Evolutionary conservation across 2,797 vertebrate genomes (phyloP).

Genomic region (Threskiornis aethiopicus): DNA sequence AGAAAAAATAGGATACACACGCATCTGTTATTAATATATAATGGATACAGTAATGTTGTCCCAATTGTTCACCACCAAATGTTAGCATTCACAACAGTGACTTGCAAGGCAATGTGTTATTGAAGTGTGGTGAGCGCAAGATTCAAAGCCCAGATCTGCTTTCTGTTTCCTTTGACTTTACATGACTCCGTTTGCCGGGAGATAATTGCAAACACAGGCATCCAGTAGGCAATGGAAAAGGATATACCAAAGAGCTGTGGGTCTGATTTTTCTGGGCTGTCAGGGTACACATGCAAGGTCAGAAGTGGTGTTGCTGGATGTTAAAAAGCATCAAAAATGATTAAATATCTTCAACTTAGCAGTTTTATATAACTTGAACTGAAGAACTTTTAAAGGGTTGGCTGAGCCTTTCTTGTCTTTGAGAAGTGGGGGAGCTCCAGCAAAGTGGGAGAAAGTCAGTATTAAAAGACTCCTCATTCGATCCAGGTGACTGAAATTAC

Average conservation of each 20-base stretch:
- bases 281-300: background rate
- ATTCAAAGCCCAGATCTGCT: slow-evolving; percentile 11
- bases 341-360: background rate
- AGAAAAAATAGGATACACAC: background rate
- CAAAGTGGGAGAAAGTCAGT: background rate
- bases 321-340: background rate
- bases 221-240: background rate
- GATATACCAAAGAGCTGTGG: background rate
- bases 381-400: background rate
- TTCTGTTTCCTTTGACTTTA: slow-evolving; percentile 32
- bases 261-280: background rate
- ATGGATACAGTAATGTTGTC: background rate
- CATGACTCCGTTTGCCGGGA: background rate
- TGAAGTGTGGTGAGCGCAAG: background rate
- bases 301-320: background rate
- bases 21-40: slow-evolving; percentile 25
- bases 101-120: background rate
- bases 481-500: background rate
- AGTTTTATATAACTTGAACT: background rate
- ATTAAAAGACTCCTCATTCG: background rate
- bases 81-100: background rate
- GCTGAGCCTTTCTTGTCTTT: background rate
- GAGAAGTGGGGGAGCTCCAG: background rate
- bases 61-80: slow-evolving; percentile 29
- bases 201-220: background rate